Base-by-base conservation (phyloP, 2,113 vertebrate species). In the Lophius piscatorius region DNA sequence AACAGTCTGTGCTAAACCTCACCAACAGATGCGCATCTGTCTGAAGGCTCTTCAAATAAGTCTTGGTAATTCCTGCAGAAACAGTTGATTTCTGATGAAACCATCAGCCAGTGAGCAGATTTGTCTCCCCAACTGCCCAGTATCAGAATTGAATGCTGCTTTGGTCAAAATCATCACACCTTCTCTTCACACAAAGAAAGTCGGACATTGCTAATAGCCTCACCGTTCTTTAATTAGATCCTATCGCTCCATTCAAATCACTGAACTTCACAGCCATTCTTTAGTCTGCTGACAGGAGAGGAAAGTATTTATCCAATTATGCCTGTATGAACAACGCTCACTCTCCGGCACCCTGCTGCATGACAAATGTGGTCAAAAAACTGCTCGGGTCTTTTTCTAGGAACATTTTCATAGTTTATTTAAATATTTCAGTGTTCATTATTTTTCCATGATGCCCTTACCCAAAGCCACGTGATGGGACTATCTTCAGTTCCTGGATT, bases 291-390 rank as follows among this genome's bases (percentile, higher is more conserved):
- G 60, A 58, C 34, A 55, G 28, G 13, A 59, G 26, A 55, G 44
- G 6, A 35, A 63, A 67, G 42, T 34, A 36, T 48, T 56, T 59
- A 66, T 50, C 18, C 57, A 68, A 74, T 83, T 80, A 80, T 66
- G 24, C 71, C 60, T 17, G 51, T 62, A 1, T 18, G 18, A 31
- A 31, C 56, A 39, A 56, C 39, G 50, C 63, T 9, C 17, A 38
- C 34, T 42, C n/a, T 57, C 26, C 66, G 56, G n/a, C n/a, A n/a
- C n/a, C n/a, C n/a, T n/a, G n/a, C n/a, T n/a, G n/a, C n/a, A n/a
- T n/a, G n/a, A n/a, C n/a, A n/a, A n/a, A n/a, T n/a, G n/a, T n/a
- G n/a, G n/a, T n/a, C n/a, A n/a, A n/a, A n/a, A n/a, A n/a, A n/a
- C n/a, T n/a, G n/a, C n/a, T n/a, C n/a, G n/a, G n/a, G n/a, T n/a